Evolutionary conservation across 64 coral and sea anemone species (phyloP).

Genomic region (Orbicella faveolata): DNA sequence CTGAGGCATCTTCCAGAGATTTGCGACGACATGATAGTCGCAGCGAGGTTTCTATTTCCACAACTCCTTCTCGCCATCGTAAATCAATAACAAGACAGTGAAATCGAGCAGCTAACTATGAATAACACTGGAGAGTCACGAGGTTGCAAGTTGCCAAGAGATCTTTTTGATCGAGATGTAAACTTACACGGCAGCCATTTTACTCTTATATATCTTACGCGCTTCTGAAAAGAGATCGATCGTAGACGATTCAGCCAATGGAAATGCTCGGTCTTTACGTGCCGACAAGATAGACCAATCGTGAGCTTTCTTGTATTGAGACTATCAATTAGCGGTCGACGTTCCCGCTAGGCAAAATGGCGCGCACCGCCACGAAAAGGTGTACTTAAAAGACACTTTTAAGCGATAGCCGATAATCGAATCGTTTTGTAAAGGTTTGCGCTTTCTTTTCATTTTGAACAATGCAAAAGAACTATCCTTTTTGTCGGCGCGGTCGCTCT

Average conservation of each 20-base stretch:
- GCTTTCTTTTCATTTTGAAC: not conserved
- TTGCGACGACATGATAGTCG: slow-evolving; percentile 27
- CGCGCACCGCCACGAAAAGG: not conserved
- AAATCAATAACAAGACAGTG: not conserved
- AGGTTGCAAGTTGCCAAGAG: not conserved
- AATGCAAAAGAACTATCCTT: slow-evolving; percentile 4
- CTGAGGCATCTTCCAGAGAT: slow-evolving; percentile 30
- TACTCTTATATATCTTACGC: slow-evolving; percentile 8
- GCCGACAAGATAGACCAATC: slow-evolving; percentile 43
- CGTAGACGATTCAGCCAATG: slow-evolving; percentile 6
- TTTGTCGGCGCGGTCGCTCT: slow-evolving; percentile 10
- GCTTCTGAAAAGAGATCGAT: not conserved
- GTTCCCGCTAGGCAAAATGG: slow-evolving; percentile 1
- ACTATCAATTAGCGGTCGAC: slow-evolving; percentile 45
- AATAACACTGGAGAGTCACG: not conserved
- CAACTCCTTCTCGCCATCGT: slow-evolving; percentile 28
- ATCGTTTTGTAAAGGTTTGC: slow-evolving; percentile 16
- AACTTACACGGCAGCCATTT: slow-evolving; percentile 13
- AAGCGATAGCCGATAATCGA: not conserved
- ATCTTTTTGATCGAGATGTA: not conserved
- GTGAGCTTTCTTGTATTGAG: slow-evolving; percentile 45
- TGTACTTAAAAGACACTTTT: not conserved
- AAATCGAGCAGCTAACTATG: not conserved
- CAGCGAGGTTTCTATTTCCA: slow-evolving; percentile 22
- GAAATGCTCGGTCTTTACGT: slow-evolving; percentile 1